Percentiles rank a stretch among this genome's conserved stretches.
Evolutionary conservation across 2,888 invertebrate genomes (phyloP).

Genomic region (Hirtodrosophila confusa): DNA sequence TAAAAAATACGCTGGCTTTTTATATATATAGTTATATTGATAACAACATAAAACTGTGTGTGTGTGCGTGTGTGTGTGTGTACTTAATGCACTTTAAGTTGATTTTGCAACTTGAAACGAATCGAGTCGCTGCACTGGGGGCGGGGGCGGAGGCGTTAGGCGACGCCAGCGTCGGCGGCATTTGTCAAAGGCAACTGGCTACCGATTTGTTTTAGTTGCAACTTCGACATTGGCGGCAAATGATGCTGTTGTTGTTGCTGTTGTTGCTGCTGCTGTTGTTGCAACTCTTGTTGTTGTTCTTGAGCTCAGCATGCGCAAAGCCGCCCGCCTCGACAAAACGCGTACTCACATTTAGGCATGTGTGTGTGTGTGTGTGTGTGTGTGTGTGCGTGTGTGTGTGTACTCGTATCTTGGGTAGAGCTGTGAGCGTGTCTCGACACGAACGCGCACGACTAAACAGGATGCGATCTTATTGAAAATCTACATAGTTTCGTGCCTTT

Average conservation of each 20-base stretch:
- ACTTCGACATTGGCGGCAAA: conserved; percentile 59
- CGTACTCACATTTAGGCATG: neutral
- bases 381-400: neutral
- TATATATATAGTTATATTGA: conserved; percentile 45
- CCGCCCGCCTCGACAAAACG: conserved; percentile 1
- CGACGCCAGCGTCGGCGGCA: conserved; percentile 53
- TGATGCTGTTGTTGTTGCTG: conserved; percentile 26
- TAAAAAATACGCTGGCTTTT: conserved; percentile 21
- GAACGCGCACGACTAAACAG: no score
- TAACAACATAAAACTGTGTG: conserved; percentile 65
- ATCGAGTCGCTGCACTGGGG: conserved; percentile 44
- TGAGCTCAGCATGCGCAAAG: conserved; percentile 64
- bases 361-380: neutral
- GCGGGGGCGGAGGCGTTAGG: conserved; percentile 22
- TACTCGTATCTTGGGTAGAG: no score
- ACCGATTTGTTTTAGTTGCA: conserved; percentile 65
- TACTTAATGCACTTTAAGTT: conserved; percentile 43
- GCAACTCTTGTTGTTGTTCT: conserved; percentile 53
- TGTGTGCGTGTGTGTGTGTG: conserved; percentile 20
- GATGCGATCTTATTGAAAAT: no score
- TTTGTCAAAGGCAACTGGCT: conserved; percentile 71
- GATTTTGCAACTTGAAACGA: conserved; percentile 69
- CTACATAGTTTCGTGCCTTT: no score
- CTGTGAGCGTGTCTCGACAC: no score
- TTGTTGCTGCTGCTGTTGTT: conserved; percentile 7